These are phyloP conservation scores for Clarias macrocephalus DNA, from an alignment of 2,113 vertebrate species.

Conservation along the genomic window DNA sequence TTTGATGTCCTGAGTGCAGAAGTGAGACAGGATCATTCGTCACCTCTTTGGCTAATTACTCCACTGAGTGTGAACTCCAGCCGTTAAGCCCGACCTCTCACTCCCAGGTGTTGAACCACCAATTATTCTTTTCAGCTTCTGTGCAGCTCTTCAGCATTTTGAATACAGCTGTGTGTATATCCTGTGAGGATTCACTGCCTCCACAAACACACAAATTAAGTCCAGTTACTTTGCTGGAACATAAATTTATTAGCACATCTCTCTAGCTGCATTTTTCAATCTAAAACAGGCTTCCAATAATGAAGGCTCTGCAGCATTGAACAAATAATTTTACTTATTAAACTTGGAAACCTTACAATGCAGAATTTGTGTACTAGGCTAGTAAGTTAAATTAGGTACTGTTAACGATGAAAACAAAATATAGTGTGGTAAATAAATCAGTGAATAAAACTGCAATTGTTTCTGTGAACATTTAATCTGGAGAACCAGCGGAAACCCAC, in stretches of 20 bases:
- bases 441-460: not conserved
- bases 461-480: too few relatives aligned
- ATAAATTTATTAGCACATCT: not conserved
- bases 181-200: constrained; percentile 8
- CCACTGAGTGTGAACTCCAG: constrained; percentile 65
- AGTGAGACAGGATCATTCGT: constrained; percentile 63
- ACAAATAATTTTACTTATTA: not conserved
- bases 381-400: not conserved
- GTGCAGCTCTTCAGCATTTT: constrained; percentile 44
- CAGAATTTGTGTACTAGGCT: not conserved
- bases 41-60: constrained; percentile 64
- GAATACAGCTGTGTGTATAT: constrained; percentile 11
- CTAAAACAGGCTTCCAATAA: not conserved
- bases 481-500: too few relatives aligned
- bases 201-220: not conserved
- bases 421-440: not conserved
- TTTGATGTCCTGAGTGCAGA: constrained; percentile 42
- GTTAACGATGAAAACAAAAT: not conserved
- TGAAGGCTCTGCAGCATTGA: not conserved
- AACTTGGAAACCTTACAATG: not conserved
- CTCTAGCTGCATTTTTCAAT: not conserved
- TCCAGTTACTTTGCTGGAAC: not conserved
- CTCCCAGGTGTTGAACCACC: constrained; percentile 70
- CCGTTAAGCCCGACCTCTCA: constrained; percentile 68
- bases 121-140: constrained; percentile 73